phyloP scores from a whole-genome alignment of 2,113 vertebrate genomes.

The Dasypus novemcinctus region DNA sequence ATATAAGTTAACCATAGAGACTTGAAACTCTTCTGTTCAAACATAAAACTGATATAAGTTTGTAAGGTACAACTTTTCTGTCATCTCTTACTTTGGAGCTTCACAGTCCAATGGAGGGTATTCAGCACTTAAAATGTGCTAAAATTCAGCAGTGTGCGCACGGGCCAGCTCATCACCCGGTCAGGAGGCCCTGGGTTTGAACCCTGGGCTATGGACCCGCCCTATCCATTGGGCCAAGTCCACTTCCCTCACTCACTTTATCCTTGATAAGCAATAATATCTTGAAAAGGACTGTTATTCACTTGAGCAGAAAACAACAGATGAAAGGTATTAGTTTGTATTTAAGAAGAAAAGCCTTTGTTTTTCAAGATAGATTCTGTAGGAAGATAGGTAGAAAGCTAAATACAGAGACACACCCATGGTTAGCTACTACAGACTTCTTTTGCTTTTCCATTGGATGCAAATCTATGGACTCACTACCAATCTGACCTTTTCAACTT shows the following conservation, averaged over 20 bases:
- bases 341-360: not conserved
- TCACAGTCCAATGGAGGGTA: not conserved
- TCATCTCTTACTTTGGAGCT: not conserved
- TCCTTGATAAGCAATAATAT: not conserved
- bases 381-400: not conserved
- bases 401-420: accelerated
- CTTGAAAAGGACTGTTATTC: not conserved
- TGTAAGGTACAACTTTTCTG: not conserved
- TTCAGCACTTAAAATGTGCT: not conserved
- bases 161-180: too few species aligned
- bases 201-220: too few species aligned
- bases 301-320: not conserved
- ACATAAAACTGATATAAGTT: too few species aligned
- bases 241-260: not conserved
- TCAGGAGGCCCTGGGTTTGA: too few species aligned
- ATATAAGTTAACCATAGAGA: not conserved
- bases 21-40: not conserved
- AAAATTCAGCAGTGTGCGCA: too few species aligned
- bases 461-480: not conserved
- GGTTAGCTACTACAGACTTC: too few species aligned
- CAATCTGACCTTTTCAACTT: not conserved
- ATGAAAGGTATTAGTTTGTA: not conserved
- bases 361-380: not conserved
- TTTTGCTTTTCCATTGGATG: accelerated
- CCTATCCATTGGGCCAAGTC: too few species aligned